Evolutionary conservation across 2,113 vertebrate genomes (phyloP), one percentile per base, ranked within the genome.

Genomic region (Vulpes ferrilata): DNA sequence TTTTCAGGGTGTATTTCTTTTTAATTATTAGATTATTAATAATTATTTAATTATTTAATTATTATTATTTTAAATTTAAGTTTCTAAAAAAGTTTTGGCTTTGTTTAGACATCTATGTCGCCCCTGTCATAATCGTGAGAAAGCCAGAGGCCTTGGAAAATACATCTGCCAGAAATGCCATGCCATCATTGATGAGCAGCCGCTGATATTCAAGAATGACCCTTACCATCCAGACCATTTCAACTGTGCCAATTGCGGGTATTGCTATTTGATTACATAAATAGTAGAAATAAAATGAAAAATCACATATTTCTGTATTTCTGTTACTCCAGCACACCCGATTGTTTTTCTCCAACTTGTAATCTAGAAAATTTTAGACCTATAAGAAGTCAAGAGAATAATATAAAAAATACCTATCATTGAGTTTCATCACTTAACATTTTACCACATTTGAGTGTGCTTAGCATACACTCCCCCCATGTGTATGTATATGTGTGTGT

Each of bases 111-210:
- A 99, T 97, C 99, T 99, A 64, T 99, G 99, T 97, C 99, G 99
- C 84, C 99, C 99, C 0, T 99, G 99, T 98, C 99, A 99, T 96
- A 99, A 99, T 98, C 99, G 99, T 78, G 99, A 99, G 98, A 99
- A 99, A 98, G 99, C 99, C 85, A 99, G 99, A 48, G 99, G 99
- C 78, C 98, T 99, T 30, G 99, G 99, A 60, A 99, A 99, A 96
- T 99, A 99, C 98, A 99, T 99, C 98, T 99, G 99, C 96, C 99
- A 99, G 98, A 99, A 99, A 98, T 99, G 99, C 91, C 99, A 99
- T 9, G 99, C 99, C 95, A 99, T 99, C 97, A 99, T 99, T 48
- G 99, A 99, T 0, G 99, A 99, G 94, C 99, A 99, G 84, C 99
- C 99, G 0, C 99, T 99, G 87, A 99, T 99, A 82, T 99, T 99